Evolutionary conservation across 2,113 vertebrate genomes (phyloP).

Genomic region (Gavia stellata): DNA sequence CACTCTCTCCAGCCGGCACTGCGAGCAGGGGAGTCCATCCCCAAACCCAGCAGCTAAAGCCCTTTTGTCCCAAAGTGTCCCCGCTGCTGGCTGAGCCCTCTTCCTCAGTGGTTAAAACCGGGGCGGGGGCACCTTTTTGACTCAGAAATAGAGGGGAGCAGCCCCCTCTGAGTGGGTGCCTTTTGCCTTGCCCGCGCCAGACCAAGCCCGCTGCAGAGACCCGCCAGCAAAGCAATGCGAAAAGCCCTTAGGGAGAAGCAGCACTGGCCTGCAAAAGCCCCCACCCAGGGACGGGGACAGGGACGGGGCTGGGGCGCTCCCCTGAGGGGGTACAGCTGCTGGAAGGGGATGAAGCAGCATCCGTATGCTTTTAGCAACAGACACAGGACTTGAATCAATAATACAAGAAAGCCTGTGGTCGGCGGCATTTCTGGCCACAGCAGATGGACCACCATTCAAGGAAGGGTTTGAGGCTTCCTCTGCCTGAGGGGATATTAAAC

Average conservation of each 20-base stretch:
- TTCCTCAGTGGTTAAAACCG: not conserved
- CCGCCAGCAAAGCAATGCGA: rapidly evolving
- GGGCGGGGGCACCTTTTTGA: not conserved
- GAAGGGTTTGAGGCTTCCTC: conserved; percentile 67
- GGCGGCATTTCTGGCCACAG: conserved; percentile 54
- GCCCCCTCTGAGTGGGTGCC: too few species aligned
- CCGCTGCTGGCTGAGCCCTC: not conserved
- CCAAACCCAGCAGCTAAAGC: not conserved
- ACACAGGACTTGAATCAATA: conserved; percentile 63
- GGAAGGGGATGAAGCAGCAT: conserved; percentile 3
- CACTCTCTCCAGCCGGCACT: rapidly evolving
- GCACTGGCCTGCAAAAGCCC: not conserved
- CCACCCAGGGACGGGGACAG: not conserved
- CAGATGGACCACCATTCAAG: conserved; percentile 69
- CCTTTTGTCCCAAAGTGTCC: not conserved
- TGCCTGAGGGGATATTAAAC: conserved; percentile 64
- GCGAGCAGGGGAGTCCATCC: rapidly evolving
- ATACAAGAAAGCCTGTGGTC: conserved; percentile 56
- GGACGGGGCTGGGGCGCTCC: not conserved
- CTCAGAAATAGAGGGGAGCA: not conserved
- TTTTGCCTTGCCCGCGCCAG: not conserved
- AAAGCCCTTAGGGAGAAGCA: not conserved
- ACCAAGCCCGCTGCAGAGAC: not conserved
- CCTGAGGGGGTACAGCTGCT: conserved; percentile 1
- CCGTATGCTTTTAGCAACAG: conserved; percentile 41